These are phyloP conservation scores for Anthoscopus minutus DNA, from an alignment of 2,113 vertebrate species.

Conservation along the genomic window DNA sequence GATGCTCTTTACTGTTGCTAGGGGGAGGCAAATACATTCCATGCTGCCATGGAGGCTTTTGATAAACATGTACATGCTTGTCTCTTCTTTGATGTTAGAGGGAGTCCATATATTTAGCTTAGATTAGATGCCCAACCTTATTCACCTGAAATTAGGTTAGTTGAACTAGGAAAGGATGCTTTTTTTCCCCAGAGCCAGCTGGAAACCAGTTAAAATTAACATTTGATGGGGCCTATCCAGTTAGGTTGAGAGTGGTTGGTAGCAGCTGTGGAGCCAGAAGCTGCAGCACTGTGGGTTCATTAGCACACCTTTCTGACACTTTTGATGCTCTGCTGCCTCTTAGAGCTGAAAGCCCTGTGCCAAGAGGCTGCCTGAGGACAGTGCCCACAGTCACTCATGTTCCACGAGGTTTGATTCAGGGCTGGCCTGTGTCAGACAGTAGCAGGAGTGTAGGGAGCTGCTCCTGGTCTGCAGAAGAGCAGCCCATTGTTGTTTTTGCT, in stretches of 20 bases:
- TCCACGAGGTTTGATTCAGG: neutral
- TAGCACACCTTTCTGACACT: neutral
- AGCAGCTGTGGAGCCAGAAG: neutral
- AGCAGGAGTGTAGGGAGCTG: neutral
- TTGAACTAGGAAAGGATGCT: neutral
- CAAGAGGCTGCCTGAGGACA: neutral
- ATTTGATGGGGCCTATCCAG: neutral
- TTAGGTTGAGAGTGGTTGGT: neutral
- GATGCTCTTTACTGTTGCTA: neutral
- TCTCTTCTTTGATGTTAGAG: neutral
- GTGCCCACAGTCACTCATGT: neutral
- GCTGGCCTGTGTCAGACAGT: neutral
- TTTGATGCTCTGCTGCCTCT: neutral
- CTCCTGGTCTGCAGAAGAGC: neutral
- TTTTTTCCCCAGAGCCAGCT: neutral
- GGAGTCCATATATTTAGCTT: neutral
- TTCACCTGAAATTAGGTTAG: neutral
- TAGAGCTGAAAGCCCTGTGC: neutral
- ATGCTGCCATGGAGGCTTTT: neutral
- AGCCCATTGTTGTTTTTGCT: neutral
- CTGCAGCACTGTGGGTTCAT: neutral
- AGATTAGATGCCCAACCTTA: neutral
- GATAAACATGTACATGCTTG: neutral
- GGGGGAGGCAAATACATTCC: neutral
- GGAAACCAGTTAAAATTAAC: neutral